A percentile compares a stretch with the other conserved stretches of the same genome.
phyloP scores from a whole-genome alignment of 92 coral and sea anemone genomes.

The Palythoa caribaeorum region DNA sequence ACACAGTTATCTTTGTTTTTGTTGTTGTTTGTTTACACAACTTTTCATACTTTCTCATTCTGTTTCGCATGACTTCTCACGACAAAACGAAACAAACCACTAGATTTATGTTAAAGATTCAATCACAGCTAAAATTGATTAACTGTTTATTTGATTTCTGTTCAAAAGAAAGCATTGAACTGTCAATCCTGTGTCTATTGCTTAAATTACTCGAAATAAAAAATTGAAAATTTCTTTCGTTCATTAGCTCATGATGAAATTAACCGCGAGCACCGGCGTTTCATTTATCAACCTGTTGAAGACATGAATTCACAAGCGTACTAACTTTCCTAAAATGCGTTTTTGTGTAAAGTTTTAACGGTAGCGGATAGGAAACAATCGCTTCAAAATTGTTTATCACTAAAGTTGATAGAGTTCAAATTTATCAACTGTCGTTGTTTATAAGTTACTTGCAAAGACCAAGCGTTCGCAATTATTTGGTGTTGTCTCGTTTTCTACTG shows the following conservation, averaged over 20 bases:
- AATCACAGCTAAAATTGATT: neutral
- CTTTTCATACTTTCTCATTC: neutral
- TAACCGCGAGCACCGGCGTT: neutral
- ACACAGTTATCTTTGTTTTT: neutral
- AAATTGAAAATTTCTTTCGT: neutral
- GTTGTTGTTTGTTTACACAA: neutral
- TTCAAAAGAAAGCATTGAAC: neutral
- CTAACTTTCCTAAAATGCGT: neutral
- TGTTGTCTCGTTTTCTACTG: conserved; percentile 11
- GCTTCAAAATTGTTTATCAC: neutral
- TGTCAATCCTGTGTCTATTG: neutral
- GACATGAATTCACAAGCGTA: neutral
- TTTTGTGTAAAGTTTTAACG: neutral
- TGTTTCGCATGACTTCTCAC: neutral
- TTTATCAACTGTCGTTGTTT: neutral
- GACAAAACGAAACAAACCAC: neutral
- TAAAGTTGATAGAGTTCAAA: neutral
- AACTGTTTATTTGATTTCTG: neutral
- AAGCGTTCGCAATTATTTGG: neutral
- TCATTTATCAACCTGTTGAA: neutral
- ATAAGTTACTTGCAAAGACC: neutral
- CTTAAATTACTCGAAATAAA: no score
- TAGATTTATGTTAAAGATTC: neutral
- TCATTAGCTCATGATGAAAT: neutral
- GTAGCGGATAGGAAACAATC: neutral